phyloP scores from a whole-genome alignment of 2,888 invertebrate species.

The Chouioia cunea region DNA sequence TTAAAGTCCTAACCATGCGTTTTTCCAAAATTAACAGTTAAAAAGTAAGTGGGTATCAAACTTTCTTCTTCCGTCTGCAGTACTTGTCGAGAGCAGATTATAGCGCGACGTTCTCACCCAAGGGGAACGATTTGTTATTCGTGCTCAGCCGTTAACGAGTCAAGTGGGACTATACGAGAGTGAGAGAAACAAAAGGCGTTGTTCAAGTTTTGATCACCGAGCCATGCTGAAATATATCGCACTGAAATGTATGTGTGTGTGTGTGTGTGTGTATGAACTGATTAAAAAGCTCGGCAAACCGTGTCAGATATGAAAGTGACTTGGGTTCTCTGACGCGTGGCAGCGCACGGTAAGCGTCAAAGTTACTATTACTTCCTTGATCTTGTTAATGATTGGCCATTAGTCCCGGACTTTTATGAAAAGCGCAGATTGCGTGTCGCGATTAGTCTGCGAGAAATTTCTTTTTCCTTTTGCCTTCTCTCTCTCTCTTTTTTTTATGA shows the following conservation, averaged over 20 bases:
- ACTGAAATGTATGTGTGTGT: constrained; percentile 19
- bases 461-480: background rate
- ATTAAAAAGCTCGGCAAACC: constrained; percentile 33
- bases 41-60: too few relatives aligned
- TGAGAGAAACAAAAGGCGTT: constrained; percentile 3
- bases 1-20: too few relatives aligned
- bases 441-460: constrained; percentile 19
- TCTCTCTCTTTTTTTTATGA: background rate
- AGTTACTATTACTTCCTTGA: constrained; percentile 48
- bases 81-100: too few relatives aligned
- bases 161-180: constrained; percentile 38
- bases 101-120: constrained; percentile 47
- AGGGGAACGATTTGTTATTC: constrained; percentile 60
- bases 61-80: too few relatives aligned
- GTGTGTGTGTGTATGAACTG: constrained; percentile 7
- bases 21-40: too few relatives aligned
- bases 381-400: constrained; percentile 44
- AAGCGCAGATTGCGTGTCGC: constrained; percentile 16
- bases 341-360: constrained; percentile 34
- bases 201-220: constrained; percentile 46
- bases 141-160: constrained; percentile 48
- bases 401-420: constrained; percentile 27
- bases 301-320: background rate
- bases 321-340: background rate
- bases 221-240: constrained; percentile 45